Evolutionary conservation across 1,140 invertebrate species (phyloP), one percentile per base, ranked within the genome.

Genomic region (Hylaeus anthracinus): DNA sequence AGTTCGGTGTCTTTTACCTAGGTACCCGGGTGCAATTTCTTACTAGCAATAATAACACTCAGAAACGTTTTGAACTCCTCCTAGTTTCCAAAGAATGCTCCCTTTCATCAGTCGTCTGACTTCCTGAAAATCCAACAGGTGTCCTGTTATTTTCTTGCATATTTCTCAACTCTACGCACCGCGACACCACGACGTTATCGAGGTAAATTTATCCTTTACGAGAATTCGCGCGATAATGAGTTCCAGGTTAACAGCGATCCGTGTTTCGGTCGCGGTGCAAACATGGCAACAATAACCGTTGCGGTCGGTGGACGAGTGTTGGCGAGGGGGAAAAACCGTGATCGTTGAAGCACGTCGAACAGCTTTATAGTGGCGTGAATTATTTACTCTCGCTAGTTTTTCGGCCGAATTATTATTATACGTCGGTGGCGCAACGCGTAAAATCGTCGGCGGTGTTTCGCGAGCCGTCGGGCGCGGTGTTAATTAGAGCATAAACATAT

Each of bases 401-500:
- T 81, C 48, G 15, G n/a, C n/a, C 64, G 39, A 77, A 71, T 77
- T 71, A 70, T 77, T 77, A 77, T 48, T 10, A 2, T 0, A 41
- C 41, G 60, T 60, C 39, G 66, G 45, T 60, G 26, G 58, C 66
- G 51, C 43, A 76, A 76, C 72, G 55, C 56, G 1, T 75, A 60
- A 79, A 67, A 67, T 72, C 53, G 15, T 71, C 63, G 60, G 15
- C 3, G 2, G 5, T 48, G 37, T 51, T 65, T 72, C 51, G 48
- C 69, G 45, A 65, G 60, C n/a, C 51, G 6, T 0, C 51, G 51
- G 10, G 48, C 73, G 43, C 5, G 9, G 15, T 55, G 80, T 79
- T 82, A 82, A 82, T 82, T 82, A 72, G 80, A 83, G 77, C 81
- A 69, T 79, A 79, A 79, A 83, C 81, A 69, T 80, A 80, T 80